A percentile compares a stretch with the other conserved stretches of the same genome.
Evolutionary conservation across 2,888 invertebrate species (phyloP).

Genomic region (Scaptomyza reducta): DNA sequence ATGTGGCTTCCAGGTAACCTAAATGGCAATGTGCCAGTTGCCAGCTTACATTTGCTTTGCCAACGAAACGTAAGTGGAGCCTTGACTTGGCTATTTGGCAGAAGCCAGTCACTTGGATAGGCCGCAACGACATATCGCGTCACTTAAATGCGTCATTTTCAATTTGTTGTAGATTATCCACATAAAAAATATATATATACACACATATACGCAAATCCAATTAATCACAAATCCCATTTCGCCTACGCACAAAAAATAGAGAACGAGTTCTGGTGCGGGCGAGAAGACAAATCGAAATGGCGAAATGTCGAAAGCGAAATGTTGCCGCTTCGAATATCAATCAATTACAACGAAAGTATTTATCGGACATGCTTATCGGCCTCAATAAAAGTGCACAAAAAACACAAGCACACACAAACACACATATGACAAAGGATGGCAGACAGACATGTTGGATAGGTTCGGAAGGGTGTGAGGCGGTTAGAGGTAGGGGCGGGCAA

Average conservation of each 20-base stretch:
- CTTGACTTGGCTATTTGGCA: constrained; percentile 40
- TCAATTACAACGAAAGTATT: constrained; percentile 64
- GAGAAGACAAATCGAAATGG: constrained; percentile 8
- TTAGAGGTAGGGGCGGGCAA: constrained; percentile 23
- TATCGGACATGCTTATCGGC: constrained; percentile 71
- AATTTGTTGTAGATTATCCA: constrained; percentile 39
- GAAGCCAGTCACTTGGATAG: constrained; percentile 4
- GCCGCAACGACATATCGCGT: constrained; percentile 12
- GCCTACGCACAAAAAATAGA: constrained; percentile 19
- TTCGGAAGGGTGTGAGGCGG: not conserved
- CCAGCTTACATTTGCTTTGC: constrained; percentile 27
- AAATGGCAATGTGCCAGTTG: constrained; percentile 71
- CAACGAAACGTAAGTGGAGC: constrained; percentile 12
- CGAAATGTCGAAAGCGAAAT: constrained; percentile 44
- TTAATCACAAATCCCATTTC: constrained; percentile 71
- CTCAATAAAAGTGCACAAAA: constrained; percentile 50
- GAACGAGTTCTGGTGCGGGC: not conserved
- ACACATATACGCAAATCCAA: constrained; percentile 46
- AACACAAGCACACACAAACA: constrained; percentile 28
- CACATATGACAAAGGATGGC: constrained; percentile 42
- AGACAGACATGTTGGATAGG: not conserved
- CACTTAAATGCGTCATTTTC: constrained; percentile 49
- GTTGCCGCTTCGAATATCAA: constrained; percentile 63
- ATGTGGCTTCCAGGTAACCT: constrained; percentile 74
- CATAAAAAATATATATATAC: not conserved